Evolutionary conservation across 2,113 vertebrate genomes (phyloP), one percentile per base, ranked within the genome.

Genomic region (Pachycephala philippinensis): DNA sequence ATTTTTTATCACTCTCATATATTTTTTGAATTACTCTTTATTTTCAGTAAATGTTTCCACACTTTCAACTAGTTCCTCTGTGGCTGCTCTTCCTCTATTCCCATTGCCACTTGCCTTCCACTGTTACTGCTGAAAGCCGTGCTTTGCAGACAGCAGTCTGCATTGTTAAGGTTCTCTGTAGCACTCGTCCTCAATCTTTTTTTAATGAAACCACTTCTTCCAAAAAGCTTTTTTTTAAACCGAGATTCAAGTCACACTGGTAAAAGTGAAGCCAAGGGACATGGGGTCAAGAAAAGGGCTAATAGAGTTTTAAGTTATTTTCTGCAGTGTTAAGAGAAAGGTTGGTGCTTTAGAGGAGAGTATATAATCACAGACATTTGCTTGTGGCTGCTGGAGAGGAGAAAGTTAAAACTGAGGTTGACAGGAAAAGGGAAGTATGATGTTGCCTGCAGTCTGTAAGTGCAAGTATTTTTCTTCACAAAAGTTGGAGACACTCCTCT

Each of bases 361-460:
- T 66, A 40, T 74, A 54, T 87, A 89, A 84, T 89, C 9, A 7
- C 54, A 90, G 75, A 42, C 16, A 2, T 1, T 89, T 86, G 42
- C 68, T 92, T 92, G 33, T 88, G 78, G n/a, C 65, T 94, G 81
- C 82, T 78, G 61, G 81, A 93, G 71, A 65, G 87, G 61, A 37
- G 44, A 69, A 97, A 93, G 74, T 94, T 68, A 79, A 85, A 93
- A 90, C 52, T 68, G 75, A 90, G 45, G 90, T 61, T 97, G 88
- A 93, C 63, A 81, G 68, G 63, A 63, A 90, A 72, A 83, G 54
- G 63, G 39, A 86, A 86, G 63, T 74, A 69, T 69, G 64, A 66
- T 95, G 82, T 65, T 88, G 88, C 33, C 49, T 86, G 68, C 45
- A 84, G 75, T 86, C 45, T 63, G 4, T 64, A 79, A 96, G 45